phyloP scores from a whole-genome alignment of 2,113 vertebrate genomes.

The Odocoileus hemionus region DNA sequence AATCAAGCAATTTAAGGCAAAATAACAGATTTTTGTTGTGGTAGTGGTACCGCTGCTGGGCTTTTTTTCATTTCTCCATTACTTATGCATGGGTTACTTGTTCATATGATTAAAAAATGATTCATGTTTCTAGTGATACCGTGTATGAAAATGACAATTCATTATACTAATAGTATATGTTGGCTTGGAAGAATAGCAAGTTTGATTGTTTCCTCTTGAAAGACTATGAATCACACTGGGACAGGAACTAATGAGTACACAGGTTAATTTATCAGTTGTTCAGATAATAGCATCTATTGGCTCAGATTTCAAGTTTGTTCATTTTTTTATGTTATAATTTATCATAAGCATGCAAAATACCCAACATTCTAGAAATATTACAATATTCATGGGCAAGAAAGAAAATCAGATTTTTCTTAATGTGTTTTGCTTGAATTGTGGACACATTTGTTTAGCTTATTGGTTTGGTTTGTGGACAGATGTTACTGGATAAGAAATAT shows the following conservation, averaged over 20 bases:
- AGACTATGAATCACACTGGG: neutral
- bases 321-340: neutral
- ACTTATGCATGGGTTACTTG: neutral
- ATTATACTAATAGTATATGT: neutral
- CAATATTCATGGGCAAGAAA: neutral
- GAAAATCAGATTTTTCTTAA: neutral
- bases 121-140: neutral
- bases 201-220: neutral
- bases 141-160: neutral
- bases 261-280: neutral
- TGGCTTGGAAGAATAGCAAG: neutral
- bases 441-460: neutral
- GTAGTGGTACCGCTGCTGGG: neutral
- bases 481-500: neutral
- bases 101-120: slow-evolving; percentile 19
- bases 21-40: neutral
- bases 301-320: neutral
- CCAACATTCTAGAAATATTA: neutral
- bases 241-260: neutral
- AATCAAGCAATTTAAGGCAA: neutral
- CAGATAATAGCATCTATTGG: neutral
- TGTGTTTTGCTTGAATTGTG: neutral
- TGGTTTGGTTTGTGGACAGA: neutral
- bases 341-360: neutral
- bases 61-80: neutral